Percentiles rank a stretch among this genome's conserved stretches.
phyloP scores from a whole-genome alignment of 35 echinoderm and acorn worm genomes.

The Nesometra sesokonis region DNA sequence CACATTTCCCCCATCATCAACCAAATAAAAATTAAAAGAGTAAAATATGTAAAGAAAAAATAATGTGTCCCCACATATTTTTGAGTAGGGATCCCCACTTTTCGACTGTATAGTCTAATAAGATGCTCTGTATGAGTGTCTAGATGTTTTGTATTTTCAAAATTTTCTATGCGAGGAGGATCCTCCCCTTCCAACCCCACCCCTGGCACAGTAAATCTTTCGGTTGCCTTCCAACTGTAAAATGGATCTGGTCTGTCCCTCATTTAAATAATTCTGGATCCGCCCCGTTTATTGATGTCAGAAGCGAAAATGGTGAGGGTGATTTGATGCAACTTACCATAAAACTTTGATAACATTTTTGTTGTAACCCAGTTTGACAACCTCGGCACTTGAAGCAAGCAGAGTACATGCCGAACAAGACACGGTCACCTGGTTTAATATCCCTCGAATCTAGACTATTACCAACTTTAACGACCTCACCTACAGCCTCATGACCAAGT shows the following conservation, averaged over 20 bases:
- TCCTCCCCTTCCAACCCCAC: too few relatives aligned
- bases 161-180: too few relatives aligned
- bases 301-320: not conserved
- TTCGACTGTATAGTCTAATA: too few relatives aligned
- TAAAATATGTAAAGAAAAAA: too few relatives aligned
- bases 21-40: too few relatives aligned
- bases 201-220: too few relatives aligned
- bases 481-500: constrained; percentile 67
- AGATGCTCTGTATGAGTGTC: too few relatives aligned
- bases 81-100: too few relatives aligned
- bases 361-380: constrained; percentile 53
- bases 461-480: constrained; percentile 36
- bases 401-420: constrained; percentile 59
- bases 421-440: constrained; percentile 38
- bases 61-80: too few relatives aligned
- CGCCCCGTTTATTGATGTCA: not conserved
- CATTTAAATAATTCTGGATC: not conserved
- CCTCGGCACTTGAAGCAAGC: constrained; percentile 38
- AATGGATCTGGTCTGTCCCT: too few relatives aligned
- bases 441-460: not conserved
- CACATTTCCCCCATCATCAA: too few relatives aligned
- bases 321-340: constrained; percentile 36
- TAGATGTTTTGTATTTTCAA: not conserved
- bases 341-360: constrained; percentile 54
- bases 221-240: not conserved